Percentiles rank a stretch among this genome's conserved stretches.
These are phyloP conservation scores for Drosophila birchii DNA, from an alignment of 2,888 invertebrate species.

Conservation along the genomic window DNA sequence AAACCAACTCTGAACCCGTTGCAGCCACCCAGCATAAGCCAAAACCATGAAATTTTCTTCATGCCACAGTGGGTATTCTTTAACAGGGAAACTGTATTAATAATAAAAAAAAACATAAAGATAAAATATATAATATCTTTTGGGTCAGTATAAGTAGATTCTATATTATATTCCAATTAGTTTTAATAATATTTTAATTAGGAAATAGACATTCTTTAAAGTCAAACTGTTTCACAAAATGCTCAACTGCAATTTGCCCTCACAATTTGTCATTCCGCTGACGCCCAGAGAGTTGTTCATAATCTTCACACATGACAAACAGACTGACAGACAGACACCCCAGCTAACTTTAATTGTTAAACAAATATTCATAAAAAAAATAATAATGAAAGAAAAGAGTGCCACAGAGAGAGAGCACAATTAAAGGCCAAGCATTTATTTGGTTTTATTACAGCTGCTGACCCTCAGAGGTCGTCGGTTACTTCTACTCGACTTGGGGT, in stretches of 20 bases:
- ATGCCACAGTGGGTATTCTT: constrained; percentile 11
- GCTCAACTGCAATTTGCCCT: constrained; percentile 46
- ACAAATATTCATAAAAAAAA: constrained; percentile 59
- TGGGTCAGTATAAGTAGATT: no score
- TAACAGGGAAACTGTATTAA: not conserved
- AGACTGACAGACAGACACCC: constrained; percentile 14
- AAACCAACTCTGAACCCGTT: constrained; percentile 42
- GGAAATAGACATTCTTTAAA: not conserved
- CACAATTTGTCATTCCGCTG: constrained; percentile 62
- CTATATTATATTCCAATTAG: not conserved
- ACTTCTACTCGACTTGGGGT: constrained; percentile 23
- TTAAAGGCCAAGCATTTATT: constrained; percentile 50
- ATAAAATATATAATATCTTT: not conserved
- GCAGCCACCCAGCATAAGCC: constrained; percentile 32
- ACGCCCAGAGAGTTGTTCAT: constrained; percentile 53
- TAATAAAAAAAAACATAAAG: not conserved
- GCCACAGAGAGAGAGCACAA: constrained; percentile 15
- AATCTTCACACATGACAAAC: constrained; percentile 34
- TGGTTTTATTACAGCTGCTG: constrained; percentile 46
- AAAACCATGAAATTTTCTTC: constrained; percentile 34
- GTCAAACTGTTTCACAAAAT: constrained; percentile 1
- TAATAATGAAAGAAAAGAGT: constrained; percentile 5
- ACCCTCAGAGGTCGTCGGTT: constrained; percentile 37
- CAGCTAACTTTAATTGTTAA: constrained; percentile 67
- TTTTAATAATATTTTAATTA: not conserved